Evolutionary conservation across 2,113 vertebrate genomes (phyloP).

Genomic region (Zosterops lateralis): DNA sequence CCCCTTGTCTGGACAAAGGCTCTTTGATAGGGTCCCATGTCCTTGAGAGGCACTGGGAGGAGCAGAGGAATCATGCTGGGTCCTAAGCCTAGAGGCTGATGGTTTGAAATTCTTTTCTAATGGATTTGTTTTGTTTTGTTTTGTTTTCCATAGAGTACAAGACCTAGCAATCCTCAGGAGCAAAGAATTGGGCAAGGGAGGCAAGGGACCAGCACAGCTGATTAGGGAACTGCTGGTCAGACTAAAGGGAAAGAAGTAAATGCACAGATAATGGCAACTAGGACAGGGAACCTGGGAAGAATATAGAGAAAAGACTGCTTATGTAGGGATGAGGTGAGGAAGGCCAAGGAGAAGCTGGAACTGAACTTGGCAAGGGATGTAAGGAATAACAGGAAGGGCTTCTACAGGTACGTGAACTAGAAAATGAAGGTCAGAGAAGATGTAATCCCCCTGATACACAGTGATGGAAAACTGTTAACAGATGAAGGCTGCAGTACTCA

Average conservation of each 20-base stretch:
- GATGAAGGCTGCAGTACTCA: background rate
- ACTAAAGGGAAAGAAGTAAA: background rate
- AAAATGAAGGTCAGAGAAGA: background rate
- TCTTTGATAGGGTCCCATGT: background rate
- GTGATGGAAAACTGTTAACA: background rate
- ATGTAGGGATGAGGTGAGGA: background rate
- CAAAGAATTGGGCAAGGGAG: background rate
- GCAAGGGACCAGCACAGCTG: background rate
- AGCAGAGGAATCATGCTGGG: background rate
- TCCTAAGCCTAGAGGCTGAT: background rate
- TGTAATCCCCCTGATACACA: background rate
- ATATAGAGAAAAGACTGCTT: background rate
- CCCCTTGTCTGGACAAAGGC: background rate
- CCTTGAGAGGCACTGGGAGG: background rate
- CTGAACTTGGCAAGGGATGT: background rate
- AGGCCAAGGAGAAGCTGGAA: background rate
- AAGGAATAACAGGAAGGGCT: background rate
- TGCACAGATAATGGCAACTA: background rate
- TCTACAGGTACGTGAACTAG: background rate
- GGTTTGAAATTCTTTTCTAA: background rate
- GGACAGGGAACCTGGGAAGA: background rate
- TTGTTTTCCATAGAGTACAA: background rate
- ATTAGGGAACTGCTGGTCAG: background rate
- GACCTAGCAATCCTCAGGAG: background rate
- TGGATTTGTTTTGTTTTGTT: background rate